A percentile compares a stretch with the other conserved stretches of the same genome.
These are phyloP conservation scores for Crotalus tigris DNA, from an alignment of 2,113 vertebrate genomes.

Conservation along the genomic window DNA sequence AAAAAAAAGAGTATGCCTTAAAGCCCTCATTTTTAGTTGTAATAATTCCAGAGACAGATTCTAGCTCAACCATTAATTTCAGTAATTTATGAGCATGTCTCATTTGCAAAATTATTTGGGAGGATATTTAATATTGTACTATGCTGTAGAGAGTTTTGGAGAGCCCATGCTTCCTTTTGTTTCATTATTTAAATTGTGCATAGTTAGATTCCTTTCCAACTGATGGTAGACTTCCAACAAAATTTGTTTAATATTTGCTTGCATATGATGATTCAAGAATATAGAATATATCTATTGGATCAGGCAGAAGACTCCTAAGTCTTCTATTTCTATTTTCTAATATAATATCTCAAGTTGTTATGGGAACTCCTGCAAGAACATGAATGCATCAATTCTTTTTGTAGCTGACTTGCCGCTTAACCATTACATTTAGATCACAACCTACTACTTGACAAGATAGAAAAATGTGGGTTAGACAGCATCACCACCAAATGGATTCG, in stretches of 20 bases:
- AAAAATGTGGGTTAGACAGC: too few species aligned
- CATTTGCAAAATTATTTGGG: background rate
- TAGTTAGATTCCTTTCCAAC: background rate
- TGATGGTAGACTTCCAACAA: background rate
- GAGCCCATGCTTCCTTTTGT: background rate
- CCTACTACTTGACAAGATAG: too few species aligned
- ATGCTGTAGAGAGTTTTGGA: background rate
- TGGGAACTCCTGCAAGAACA: background rate
- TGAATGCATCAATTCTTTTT: background rate
- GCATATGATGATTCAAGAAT: background rate
- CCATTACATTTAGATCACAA: background rate
- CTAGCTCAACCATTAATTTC: background rate
- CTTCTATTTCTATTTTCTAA: background rate
- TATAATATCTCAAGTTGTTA: background rate
- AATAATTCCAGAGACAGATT: background rate
- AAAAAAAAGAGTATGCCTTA: background rate
- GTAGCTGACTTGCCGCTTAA: background rate
- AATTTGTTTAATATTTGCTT: background rate
- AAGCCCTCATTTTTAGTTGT: background rate
- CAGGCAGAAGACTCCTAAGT: background rate
- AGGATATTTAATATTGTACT: background rate
- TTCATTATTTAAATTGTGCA: background rate
- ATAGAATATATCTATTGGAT: background rate
- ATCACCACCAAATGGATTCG: too few species aligned
- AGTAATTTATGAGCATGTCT: background rate